Evolutionary conservation across 2,113 vertebrate genomes (phyloP).

Genomic region (Pygoscelis adeliae): DNA sequence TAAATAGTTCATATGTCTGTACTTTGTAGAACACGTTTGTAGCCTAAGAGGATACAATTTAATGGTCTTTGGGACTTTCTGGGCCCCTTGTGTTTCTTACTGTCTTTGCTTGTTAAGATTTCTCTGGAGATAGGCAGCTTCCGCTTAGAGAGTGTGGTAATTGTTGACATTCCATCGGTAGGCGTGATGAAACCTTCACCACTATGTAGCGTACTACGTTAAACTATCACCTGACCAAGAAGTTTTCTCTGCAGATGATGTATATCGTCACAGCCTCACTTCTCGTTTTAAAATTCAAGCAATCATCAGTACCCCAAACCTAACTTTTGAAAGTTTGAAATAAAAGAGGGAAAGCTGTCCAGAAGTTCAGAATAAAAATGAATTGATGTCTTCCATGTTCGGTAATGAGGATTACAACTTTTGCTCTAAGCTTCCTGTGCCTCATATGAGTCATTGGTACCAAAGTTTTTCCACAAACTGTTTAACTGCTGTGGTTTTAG

Average conservation of each 20-base stretch:
- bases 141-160: neutral
- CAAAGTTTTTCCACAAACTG: neutral
- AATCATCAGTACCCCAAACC: neutral
- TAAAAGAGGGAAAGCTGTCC: neutral
- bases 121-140: neutral
- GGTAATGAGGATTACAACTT: neutral
- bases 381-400: neutral
- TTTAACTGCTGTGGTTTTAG: neutral
- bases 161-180: conserved; percentile 7
- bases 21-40: neutral
- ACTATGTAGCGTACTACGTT: neutral
- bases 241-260: neutral
- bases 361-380: neutral
- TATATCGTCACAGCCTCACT: neutral
- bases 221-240: neutral
- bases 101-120: conserved; percentile 10
- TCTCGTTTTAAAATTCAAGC: neutral
- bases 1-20: conserved; percentile 18
- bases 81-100: neutral
- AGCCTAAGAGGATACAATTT: conserved; percentile 10
- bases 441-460: neutral
- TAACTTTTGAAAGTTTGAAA: neutral
- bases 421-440: neutral
- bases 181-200: neutral
- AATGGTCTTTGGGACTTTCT: conserved; percentile 16